Base-by-base conservation (phyloP, 1,140 invertebrate genomes). In the Globodera ellingtonae region DNA sequence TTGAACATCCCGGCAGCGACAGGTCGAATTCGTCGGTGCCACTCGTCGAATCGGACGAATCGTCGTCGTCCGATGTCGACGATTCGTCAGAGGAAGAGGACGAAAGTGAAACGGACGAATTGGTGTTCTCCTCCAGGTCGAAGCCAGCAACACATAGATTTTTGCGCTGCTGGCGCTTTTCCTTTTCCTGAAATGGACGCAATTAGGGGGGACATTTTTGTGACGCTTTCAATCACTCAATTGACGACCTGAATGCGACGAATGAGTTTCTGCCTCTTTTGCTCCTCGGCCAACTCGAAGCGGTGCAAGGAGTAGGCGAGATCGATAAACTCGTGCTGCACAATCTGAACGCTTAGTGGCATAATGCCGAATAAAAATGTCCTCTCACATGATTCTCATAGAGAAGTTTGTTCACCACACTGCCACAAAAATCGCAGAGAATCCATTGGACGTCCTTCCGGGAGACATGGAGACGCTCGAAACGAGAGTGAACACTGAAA, bases 401-500 rank as follows among this genome's bases (percentile, higher is more conserved):
- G 65, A 75, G 13, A 15, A 75, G 15, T 74, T n/a, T 56, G 46
- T 75, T 56, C 35, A 56, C 50, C 44, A 75, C 44, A 62, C 35
- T 65, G 35, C 73, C 73, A 56, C 73, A 56, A 75, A 18, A 56
- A 9, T 75, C 75, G 48, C 59, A 77, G 50, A 67, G 47, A 77
- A 69, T 72, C 66, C 59, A 77, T 46, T 73, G 50, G 24, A 77
- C 75, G 35, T 46, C 69, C 62, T 74, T 50, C 3, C 18, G 8
- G 6, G 62, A 24, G 13, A 77, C 46, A 21, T 80, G 72, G 52
- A 79, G 47, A 47, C 70, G 72, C 50, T 62, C 44, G 35, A 52
- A 65, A 3, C 73, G 73, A n/a, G 73, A 75, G n/a, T 75, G 73
- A 9, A n/a, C 73, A 75, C 73, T 75, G 24, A n/a, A 72, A 5